These are phyloP conservation scores for Aromia moschata DNA, from an alignment of 2,888 invertebrate species.

Conservation along the genomic window DNA sequence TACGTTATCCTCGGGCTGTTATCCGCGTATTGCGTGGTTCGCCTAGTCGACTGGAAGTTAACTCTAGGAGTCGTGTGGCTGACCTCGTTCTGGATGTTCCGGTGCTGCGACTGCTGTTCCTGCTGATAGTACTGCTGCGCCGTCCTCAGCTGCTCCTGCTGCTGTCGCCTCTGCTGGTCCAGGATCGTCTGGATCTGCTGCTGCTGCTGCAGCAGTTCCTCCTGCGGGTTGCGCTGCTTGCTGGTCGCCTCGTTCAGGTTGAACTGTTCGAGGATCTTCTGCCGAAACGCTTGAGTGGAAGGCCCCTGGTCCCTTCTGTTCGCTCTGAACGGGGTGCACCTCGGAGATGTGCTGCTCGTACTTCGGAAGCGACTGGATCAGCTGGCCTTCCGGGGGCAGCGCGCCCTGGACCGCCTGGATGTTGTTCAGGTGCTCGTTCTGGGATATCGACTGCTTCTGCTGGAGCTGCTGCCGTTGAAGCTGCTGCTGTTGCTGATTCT, in stretches of 20 bases:
- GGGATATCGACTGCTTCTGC: constrained; percentile 13
- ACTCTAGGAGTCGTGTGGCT: constrained; percentile 27
- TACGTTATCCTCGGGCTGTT: constrained; percentile 30
- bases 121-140: constrained; percentile 57
- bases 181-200: constrained; percentile 53
- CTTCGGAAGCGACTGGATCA: constrained; percentile 80
- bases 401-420: constrained; percentile 57
- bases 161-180: constrained; percentile 56
- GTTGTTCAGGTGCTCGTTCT: constrained; percentile 45
- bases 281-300: constrained; percentile 50
- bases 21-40: constrained; percentile 36
- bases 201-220: constrained; percentile 35
- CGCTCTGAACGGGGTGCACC: constrained; percentile 52
- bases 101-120: constrained; percentile 59
- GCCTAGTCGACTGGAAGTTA: constrained; percentile 32
- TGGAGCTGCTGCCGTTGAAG: constrained; percentile 47
- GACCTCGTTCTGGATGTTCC: constrained; percentile 59
- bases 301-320: constrained; percentile 27
- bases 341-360: constrained; percentile 80
- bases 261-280: constrained; percentile 53
- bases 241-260: constrained; percentile 19
- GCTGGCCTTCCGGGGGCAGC: constrained; percentile 74
- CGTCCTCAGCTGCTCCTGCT: constrained; percentile 53
- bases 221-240: constrained; percentile 25
- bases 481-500: constrained; percentile 42